Conservation (phyloP, 2,113 vertebrate genomes). For the Empidonax traillii region DNA sequence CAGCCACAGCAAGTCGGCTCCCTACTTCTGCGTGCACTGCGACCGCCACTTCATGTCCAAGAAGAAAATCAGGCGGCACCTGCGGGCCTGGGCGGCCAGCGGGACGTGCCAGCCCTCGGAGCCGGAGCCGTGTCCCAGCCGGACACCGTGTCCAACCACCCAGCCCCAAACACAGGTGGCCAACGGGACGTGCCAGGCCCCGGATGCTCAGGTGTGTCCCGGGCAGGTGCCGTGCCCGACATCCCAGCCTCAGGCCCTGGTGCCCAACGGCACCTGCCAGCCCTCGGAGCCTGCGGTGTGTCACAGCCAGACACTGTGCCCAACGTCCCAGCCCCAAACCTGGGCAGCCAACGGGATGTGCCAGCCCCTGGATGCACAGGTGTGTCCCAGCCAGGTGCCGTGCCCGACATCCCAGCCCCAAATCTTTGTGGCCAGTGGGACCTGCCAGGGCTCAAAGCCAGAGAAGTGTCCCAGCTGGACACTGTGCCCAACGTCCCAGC, state of each 20-base stretch:
- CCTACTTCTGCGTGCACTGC: background rate
- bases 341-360: background rate
- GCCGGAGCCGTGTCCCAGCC: background rate
- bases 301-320: background rate
- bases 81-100: background rate
- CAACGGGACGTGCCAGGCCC: background rate
- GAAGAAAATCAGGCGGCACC: background rate
- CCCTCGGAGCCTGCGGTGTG: rapidly evolving
- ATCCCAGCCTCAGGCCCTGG: background rate
- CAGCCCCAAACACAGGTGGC: background rate
- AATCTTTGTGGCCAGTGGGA: rapidly evolving
- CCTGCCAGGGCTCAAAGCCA: rapidly evolving
- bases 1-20: background rate
- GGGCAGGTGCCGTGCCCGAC: background rate
- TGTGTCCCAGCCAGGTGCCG: background rate
- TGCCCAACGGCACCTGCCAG: background rate
- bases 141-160: background rate
- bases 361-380: background rate
- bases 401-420: background rate
- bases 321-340: background rate
- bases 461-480: background rate
- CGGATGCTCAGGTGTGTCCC: rapidly evolving
- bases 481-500: background rate
- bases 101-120: background rate
- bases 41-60: conserved; percentile 9